Percentiles rank a stretch among this genome's conserved stretches.
Conservation (phyloP, 2,888 invertebrate genomes). For the Chaetogeoica ovagalla region DNA sequence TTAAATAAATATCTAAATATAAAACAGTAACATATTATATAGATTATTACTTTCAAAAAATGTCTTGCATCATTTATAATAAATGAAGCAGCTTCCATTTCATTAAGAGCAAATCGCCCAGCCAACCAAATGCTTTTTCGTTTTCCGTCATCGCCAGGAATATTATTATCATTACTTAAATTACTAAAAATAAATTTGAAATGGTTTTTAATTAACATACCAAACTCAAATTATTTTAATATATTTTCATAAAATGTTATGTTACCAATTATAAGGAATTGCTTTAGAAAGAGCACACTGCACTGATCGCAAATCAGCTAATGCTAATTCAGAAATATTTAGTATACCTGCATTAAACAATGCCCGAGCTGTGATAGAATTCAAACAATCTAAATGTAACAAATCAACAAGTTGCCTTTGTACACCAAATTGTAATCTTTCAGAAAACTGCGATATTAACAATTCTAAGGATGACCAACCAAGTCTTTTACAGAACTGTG, state of each 20-base stretch:
- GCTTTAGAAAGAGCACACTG: conserved; percentile 78
- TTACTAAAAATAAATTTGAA: conserved; percentile 38
- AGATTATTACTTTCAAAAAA: conserved; percentile 62
- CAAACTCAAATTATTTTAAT: not conserved
- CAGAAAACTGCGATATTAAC: conserved; percentile 89
- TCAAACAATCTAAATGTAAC: conserved; percentile 80
- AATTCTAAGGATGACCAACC: conserved; percentile 91
- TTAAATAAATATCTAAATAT: not conserved
- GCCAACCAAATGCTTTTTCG: conserved; percentile 74
- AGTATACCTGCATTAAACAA: conserved; percentile 81
- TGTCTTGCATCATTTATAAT: conserved; percentile 78
- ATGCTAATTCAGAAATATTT: conserved; percentile 77
- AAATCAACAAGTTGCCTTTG: conserved; percentile 89
- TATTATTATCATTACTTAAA: conserved; percentile 71
- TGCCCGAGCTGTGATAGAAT: conserved; percentile 80
- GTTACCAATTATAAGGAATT: conserved; percentile 78
- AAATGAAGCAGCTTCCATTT: conserved; percentile 77
- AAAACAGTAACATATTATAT: not conserved
- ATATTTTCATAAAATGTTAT: not conserved
- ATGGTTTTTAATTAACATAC: not conserved
- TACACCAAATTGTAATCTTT: conserved; percentile 90
- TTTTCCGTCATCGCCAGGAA: conserved; percentile 72
- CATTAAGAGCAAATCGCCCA: conserved; percentile 78
- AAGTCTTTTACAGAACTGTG: conserved; percentile 88
- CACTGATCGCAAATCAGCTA: conserved; percentile 69